Base-by-base conservation (phyloP, 92 coral and sea anemone species). In the Actinernus sp. region DNA sequence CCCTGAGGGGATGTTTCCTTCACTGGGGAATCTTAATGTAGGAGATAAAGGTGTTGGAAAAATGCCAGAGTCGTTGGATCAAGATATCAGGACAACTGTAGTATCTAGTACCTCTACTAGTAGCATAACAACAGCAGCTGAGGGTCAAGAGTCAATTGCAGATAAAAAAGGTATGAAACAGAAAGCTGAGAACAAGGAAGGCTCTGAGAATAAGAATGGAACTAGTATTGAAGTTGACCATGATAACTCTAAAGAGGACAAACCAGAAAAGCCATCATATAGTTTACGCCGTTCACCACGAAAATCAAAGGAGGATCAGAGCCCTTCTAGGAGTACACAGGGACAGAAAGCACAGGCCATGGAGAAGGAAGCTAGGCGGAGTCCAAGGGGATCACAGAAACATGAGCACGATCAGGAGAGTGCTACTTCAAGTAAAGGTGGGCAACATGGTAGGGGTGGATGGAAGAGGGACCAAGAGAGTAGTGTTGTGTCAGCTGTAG, bases 241-340 rank as follows among this genome's bases (percentile, higher is more conserved):
- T 4, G 23, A 32, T 4, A 38, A 20, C 12, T 10, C 11, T 45
- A 17, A 18, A 4, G 52, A 7, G 8, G 21, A 45, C 6, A 45
- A 29, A 26, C 12, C 56, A 14, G 51, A 44, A 27, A 56, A 40
- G 51, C 58, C 78, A 10, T 47, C 37, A 28, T 73, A 73, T 27
- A 73, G 70, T 25, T 49, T 73, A 28, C 34, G 80, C 13, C 47
- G 80, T 26, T 73, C 89, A 0, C 83, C 89, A 0, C 74, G 89
- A 8, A 83, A 46, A 58, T 23, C 7, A 16, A 44, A 11, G 20
- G 49, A n/a, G 34, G 81, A 78, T n/a, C 53, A 16, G 44, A 70
- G 45, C 33, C 66, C 78, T 12, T 28, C 55, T 11, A 56, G 45
- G 51, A 55, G 30, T 47, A 45, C 48, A 21, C 45, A 25, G n/a